Base-by-base conservation (phyloP, 2,797 vertebrate genomes). In the Threskiornis aethiopicus region DNA sequence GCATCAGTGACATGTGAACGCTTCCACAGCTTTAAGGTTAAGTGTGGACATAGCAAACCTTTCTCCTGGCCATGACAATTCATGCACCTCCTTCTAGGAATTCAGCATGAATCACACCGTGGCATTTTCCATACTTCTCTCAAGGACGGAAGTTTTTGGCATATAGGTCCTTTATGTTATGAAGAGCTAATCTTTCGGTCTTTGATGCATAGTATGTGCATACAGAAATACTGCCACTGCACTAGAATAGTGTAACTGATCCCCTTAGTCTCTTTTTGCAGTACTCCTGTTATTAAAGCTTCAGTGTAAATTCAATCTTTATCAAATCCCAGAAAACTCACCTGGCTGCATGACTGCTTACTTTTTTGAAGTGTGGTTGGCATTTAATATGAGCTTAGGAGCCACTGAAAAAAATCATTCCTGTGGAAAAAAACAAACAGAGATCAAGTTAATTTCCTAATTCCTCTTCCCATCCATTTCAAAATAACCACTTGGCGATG, bases 1-100 rank as follows among this genome's bases (percentile, higher is more conserved):
- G 51, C 37, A 70, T 31, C 5, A 3, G 37, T 11, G 69, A 41
- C 44, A 25, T 8, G 35, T 0, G 1, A 64, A 5, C 0, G 0
- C 26, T 59, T 61, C 61, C 51, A 11, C 4, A 3, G 62, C 16
- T 20, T 33, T 71, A 5, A 42, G 65, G 35, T 61, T 46, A 70
- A 65, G 39, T 7, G 6, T 14, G 47, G 47, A 39, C 25, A 17
- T 9, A 35, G 22, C 4, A n/a, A 25, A 46, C 47, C 47, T 29
- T 71, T 52, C 35, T 78, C 31, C 18, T 55, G 64, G 11, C 13
- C 29, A 15, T 10, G 41, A 18, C 24, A 42, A 22, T 44, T 37
- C 14, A 37, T 26, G 10, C 1, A 0, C 31, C n/a, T 35, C 52
- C 26, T 61, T 54, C 39, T 49, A 65, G 65, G n/a, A 75, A 65